Evolutionary conservation across 2,797 vertebrate genomes (phyloP), one percentile per base, ranked within the genome.

Genomic region (Urophycis tenuis): DNA sequence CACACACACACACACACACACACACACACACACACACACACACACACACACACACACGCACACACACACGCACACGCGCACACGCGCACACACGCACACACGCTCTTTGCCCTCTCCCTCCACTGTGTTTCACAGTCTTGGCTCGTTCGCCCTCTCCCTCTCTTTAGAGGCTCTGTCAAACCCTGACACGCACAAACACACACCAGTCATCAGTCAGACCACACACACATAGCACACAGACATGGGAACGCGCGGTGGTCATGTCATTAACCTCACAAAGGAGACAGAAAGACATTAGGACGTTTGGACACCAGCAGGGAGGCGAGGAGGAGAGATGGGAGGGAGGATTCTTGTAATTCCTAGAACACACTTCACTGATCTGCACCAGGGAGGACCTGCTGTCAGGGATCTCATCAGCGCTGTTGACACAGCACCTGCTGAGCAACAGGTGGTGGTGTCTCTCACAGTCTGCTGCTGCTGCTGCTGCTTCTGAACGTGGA

Each of bases 121-220:
- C 29, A 3, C 31, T 70, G 11, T 70, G 67, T 31, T 70, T 70
- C 25, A 25, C 67, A 70, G 73, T 73, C 76, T 53, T 53, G 49
- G 49, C 49, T 53, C 49, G 49, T 53, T 53, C 19, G 17, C 49
- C 49, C 19, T 19, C 19, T 53, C 19, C n/a, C 49, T 53, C 49
- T 53, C 49, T 53, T 53, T 53, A 53, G 49, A 53, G 49, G 49
- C 49, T 53, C 49, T 53, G 49, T 53, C 49, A 53, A 53, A 53
- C 49, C 19, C 49, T 53, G 49, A 78, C 78, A 84, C 83, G n/a
- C n/a, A 75, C 87, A 79, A 81, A 88, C 87, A 89, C 88, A 85
- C 85, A 89, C 83, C 83, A 81, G 32, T 34, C 76, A 80, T 53
- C 49, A 53, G 49, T 53, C 49, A 53, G 49, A 53, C 49, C 49